These are phyloP conservation scores for Odontocolon sp. DNA, from an alignment of 2,888 invertebrate genomes.

Conservation along the genomic window DNA sequence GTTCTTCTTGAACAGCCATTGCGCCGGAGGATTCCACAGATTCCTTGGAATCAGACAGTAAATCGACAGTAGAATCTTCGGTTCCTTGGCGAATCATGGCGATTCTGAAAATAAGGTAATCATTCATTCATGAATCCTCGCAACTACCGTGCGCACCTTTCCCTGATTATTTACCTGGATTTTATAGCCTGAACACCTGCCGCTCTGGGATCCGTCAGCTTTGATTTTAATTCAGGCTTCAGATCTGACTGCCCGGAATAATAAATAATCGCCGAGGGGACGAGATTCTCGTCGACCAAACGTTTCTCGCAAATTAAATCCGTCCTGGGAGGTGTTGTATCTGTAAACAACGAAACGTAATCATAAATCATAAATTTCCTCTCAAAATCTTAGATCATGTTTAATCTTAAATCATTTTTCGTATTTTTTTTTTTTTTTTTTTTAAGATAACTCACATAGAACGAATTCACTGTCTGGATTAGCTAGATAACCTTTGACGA, in stretches of 20 bases:
- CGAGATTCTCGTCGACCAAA: constrained; percentile 88
- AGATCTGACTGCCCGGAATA: constrained; percentile 83
- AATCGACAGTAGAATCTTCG: constrained; percentile 37
- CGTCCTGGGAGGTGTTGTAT: constrained; percentile 92
- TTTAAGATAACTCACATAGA: constrained; percentile 86
- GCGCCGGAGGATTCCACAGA: constrained; percentile 13
- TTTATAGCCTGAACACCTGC: constrained; percentile 87
- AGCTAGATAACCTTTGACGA: constrained; percentile 87
- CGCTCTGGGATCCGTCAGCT: constrained; percentile 85
- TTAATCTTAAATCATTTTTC: no score
- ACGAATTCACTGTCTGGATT: constrained; percentile 87
- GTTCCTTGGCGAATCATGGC: constrained; percentile 57
- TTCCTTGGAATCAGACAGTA: constrained; percentile 39
- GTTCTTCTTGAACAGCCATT: constrained; percentile 8
- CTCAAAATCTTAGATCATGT: constrained; percentile 5
- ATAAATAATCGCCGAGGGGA: constrained; percentile 90
- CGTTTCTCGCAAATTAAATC: constrained; percentile 84
- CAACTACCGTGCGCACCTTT: neutral
- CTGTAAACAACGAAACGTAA: constrained; percentile 81
- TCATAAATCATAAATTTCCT: constrained; percentile 6
- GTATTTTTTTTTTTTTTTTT: constrained; percentile 38
- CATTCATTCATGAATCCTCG: neutral
- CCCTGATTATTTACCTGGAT: constrained; percentile 85
- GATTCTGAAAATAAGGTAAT: constrained; percentile 59
- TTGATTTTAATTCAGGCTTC: constrained; percentile 84